Conservation (phyloP, 2,888 invertebrate species). For the Campopleginae sp. region DNA sequence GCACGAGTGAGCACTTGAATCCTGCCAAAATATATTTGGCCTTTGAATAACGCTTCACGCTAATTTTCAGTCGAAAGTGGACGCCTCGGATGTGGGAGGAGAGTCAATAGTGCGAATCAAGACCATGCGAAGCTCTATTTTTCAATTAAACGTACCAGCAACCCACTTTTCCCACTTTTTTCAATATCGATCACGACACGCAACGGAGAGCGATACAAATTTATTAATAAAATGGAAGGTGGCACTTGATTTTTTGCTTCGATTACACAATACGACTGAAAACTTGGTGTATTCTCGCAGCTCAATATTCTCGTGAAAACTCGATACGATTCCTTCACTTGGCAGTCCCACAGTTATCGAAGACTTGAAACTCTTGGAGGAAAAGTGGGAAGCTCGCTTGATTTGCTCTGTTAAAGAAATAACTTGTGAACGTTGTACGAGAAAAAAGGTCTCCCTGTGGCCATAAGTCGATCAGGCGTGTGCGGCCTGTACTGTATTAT, state of each 20-base stretch:
- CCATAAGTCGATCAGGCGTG: not conserved
- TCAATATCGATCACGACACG: not conserved
- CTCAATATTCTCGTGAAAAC: not conserved
- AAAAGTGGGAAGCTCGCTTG: not conserved
- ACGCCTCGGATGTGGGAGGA: not conserved
- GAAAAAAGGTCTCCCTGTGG: not conserved
- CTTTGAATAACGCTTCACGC: conserved; percentile 35
- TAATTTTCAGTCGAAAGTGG: conserved; percentile 10
- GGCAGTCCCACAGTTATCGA: not conserved
- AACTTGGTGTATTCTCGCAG: conserved; percentile 15
- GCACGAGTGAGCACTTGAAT: conserved; percentile 37
- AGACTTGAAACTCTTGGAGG: conserved; percentile 1
- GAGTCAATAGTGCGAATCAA: not conserved
- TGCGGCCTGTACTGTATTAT: not conserved
- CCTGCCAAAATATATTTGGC: conserved; percentile 51
- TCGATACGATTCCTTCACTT: conserved; percentile 37
- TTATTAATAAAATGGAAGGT: not conserved
- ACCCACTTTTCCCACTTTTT: not conserved
- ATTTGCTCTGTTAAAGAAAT: not conserved
- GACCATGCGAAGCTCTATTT: not conserved
- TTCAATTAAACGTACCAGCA: not conserved
- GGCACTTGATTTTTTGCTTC: not conserved
- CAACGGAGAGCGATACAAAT: not conserved
- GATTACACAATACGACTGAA: not conserved
- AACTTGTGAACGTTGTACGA: not conserved